Evolutionary conservation across 2,113 vertebrate genomes (phyloP).

Genomic region (Megaleporinus macrocephalus): DNA sequence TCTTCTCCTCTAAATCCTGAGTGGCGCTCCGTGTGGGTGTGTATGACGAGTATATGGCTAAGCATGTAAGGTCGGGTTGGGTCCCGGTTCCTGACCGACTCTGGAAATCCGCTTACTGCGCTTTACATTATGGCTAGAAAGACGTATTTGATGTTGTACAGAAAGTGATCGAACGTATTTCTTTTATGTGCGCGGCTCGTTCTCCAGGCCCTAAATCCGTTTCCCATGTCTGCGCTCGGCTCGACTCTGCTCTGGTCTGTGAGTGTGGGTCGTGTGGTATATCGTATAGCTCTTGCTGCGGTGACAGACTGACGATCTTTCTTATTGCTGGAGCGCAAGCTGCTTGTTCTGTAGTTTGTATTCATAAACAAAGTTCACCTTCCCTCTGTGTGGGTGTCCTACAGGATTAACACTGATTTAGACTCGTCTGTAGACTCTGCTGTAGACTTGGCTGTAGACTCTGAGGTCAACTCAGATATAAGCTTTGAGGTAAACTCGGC

Average conservation of each 20-base stretch:
- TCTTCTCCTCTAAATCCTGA: neutral
- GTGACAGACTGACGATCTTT: neutral
- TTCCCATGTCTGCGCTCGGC: conserved; percentile 33
- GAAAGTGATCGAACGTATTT: neutral
- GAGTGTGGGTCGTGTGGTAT: conserved; percentile 6
- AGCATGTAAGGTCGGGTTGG: neutral
- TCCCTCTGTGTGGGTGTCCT: no score
- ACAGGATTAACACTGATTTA: no score
- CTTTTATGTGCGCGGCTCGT: conserved; percentile 19
- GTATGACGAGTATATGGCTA: neutral
- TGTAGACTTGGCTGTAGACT: no score
- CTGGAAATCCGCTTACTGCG: conserved; percentile 27
- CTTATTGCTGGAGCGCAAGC: no score
- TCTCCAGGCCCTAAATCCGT: conserved; percentile 25
- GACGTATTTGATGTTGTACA: neutral
- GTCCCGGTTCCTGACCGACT: neutral
- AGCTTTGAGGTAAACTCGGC: no score
- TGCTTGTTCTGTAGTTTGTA: no score
- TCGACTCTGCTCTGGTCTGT: neutral
- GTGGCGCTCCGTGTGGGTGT: neutral
- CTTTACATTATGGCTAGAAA: conserved; percentile 9
- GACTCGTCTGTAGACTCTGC: no score
- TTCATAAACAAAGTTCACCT: no score
- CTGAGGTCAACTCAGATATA: no score
- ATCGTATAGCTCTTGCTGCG: neutral